These are phyloP conservation scores for Parotocinclus haroldoi DNA, from an alignment of 2,797 vertebrate genomes.

Conservation along the genomic window DNA sequence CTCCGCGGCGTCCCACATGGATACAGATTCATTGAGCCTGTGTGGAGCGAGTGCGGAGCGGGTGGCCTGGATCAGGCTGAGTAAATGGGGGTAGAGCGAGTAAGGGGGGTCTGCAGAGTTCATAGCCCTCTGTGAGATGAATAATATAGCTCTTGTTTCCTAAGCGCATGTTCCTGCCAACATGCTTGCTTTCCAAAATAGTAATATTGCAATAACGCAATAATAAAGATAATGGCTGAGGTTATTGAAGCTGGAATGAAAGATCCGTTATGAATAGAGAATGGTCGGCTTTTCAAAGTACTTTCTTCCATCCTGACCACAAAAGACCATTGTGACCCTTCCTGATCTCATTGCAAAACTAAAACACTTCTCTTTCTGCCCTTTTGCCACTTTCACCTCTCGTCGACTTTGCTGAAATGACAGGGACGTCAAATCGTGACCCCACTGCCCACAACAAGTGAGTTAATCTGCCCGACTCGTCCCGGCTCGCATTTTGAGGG, in stretches of 20 bases:
- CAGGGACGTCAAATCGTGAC: constrained; percentile 90
- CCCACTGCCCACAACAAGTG: constrained; percentile 83
- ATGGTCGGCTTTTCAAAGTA: constrained; percentile 54
- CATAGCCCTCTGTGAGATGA: constrained; percentile 77
- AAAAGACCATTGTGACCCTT: constrained; percentile 84
- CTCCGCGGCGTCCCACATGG: constrained; percentile 18
- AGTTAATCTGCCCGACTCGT: constrained; percentile 73
- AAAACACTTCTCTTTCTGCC: constrained; percentile 41
- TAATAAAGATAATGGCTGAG: constrained; percentile 31
- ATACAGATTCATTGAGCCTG: constrained; percentile 19
- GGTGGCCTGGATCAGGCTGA: constrained; percentile 56
- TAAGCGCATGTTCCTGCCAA: constrained; percentile 47
- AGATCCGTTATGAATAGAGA: constrained; percentile 77
- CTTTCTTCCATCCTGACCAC: constrained; percentile 77
- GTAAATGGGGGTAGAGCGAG: constrained; percentile 51
- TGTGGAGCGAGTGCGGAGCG: constrained; percentile 17
- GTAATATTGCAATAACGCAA: constrained; percentile 48
- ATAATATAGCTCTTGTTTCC: constrained; percentile 87
- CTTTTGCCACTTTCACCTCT: constrained; percentile 43
- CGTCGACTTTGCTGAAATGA: constrained; percentile 40
- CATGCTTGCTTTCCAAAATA: constrained; percentile 51
- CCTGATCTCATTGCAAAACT: constrained; percentile 50
- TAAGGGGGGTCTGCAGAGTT: constrained; percentile 63
- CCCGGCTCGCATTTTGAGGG: constrained; percentile 40
- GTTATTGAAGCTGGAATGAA: too few species aligned